A percentile compares a stretch with the other conserved stretches of the same genome.
phyloP scores from a whole-genome alignment of 2,888 invertebrate species.

The Cryptocephalus primarius region DNA sequence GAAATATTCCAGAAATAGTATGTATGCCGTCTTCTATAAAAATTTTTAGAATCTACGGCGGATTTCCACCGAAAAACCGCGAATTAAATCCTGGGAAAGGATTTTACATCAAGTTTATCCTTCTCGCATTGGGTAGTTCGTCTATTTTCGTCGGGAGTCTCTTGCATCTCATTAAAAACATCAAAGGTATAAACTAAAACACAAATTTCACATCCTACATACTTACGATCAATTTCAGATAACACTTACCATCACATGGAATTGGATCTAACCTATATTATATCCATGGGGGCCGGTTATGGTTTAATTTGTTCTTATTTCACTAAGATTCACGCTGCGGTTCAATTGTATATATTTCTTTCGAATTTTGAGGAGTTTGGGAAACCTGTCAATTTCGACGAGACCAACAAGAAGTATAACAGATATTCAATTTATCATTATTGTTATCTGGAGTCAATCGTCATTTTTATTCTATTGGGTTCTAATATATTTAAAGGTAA shows the following conservation, averaged over 20 bases:
- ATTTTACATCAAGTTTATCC: slow-evolving; percentile 5
- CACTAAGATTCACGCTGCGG: slow-evolving; percentile 2
- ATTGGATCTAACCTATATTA: slow-evolving; percentile 6
- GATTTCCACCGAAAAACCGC: slow-evolving; percentile 5
- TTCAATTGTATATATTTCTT: slow-evolving; percentile 6
- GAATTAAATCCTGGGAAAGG: slow-evolving; percentile 6
- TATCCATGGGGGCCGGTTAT: slow-evolving; percentile 6
- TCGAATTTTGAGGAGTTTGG: slow-evolving; percentile 9
- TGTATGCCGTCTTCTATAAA: slow-evolving; percentile 8
- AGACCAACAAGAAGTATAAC: slow-evolving; percentile 6
- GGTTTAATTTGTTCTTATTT: slow-evolving; percentile 5
- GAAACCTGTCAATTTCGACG: slow-evolving; percentile 9
- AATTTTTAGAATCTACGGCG: slow-evolving; percentile 5
- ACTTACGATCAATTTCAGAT: slow-evolving; percentile 3
- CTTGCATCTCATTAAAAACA: slow-evolving; percentile 7
- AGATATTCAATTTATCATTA: slow-evolving; percentile 7
- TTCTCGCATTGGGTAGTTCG: slow-evolving; percentile 2
- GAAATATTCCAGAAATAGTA: not conserved
- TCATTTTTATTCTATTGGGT: slow-evolving; percentile 2
- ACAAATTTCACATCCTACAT: not conserved
- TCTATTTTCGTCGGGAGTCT: slow-evolving; percentile 4
- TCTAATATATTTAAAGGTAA: slow-evolving; percentile 6
- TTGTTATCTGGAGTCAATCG: slow-evolving; percentile 6
- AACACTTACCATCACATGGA: slow-evolving; percentile 5
- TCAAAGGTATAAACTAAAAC: slow-evolving; percentile 4